Conservation (phyloP, 1,140 invertebrate genomes). For the Drosophila littoralis region DNA sequence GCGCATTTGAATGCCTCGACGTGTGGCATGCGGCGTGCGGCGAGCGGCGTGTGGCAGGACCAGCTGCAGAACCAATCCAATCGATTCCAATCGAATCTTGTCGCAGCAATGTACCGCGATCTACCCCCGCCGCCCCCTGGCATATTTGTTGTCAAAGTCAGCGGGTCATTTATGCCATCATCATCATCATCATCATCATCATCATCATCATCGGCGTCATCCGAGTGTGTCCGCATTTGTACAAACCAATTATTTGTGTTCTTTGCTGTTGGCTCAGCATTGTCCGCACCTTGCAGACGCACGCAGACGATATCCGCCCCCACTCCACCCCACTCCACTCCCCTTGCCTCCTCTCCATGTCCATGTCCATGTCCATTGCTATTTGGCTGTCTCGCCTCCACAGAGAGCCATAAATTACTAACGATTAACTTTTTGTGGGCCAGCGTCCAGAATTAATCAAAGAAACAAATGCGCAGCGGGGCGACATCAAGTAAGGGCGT, state of each 20-base stretch:
- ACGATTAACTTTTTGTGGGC: slow-evolving; percentile 69
- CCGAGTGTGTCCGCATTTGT: slow-evolving; percentile 12
- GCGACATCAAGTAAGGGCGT: slow-evolving; percentile 16
- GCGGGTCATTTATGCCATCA: slow-evolving; percentile 53
- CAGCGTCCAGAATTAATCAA: slow-evolving; percentile 50
- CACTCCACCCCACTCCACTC: background rate
- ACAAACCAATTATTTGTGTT: slow-evolving; percentile 51
- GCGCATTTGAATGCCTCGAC: slow-evolving; percentile 55
- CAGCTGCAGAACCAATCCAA: slow-evolving; percentile 12
- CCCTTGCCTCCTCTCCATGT: background rate
- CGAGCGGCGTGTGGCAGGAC: background rate
- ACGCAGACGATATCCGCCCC: background rate
- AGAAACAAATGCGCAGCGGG: slow-evolving; percentile 52
- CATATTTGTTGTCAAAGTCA: slow-evolving; percentile 56
- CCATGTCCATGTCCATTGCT: background rate
- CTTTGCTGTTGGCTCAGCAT: slow-evolving; percentile 28
- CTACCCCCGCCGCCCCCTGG: slow-evolving; percentile 1
- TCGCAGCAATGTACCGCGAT: slow-evolving; percentile 27
- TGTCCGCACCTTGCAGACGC: slow-evolving; percentile 43
- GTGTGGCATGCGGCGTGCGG: background rate
- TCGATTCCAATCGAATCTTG: slow-evolving; percentile 36
- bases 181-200: slow-evolving; percentile 17
- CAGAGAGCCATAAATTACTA: slow-evolving; percentile 72
- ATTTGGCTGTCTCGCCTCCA: slow-evolving; percentile 21
- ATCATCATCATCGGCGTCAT: background rate